phyloP scores from a whole-genome alignment of 1,140 invertebrate species.

The Anthonomus grandis region DNA sequence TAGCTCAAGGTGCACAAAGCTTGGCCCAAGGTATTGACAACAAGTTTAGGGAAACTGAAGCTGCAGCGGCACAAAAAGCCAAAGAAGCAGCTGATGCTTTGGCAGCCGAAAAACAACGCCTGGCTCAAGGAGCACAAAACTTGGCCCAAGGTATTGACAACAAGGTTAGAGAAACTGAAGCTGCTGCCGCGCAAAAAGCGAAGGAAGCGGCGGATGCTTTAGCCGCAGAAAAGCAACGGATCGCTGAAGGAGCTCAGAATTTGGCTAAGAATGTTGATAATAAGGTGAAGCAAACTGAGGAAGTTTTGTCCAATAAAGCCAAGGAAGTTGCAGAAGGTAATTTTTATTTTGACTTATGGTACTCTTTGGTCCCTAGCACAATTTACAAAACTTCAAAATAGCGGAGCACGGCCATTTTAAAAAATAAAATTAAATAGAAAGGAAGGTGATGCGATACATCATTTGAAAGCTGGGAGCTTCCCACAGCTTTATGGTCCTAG shows the following conservation, averaged over 20 bases:
- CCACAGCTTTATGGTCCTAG: no score
- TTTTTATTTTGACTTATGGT: no score
- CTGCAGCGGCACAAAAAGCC: conserved; percentile 27
- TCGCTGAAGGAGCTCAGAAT: conserved; percentile 17
- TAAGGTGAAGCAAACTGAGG: conserved; percentile 15
- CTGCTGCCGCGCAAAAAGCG: conserved; percentile 9
- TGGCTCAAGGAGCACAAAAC: conserved; percentile 14
- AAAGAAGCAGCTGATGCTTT: conserved; percentile 18
- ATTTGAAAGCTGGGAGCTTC: no score
- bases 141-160: conserved; percentile 16
- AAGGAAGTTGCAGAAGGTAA: conserved; percentile 17
- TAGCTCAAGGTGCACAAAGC: conserved; percentile 21
- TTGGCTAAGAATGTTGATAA: conserved; percentile 14
- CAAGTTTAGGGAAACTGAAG: conserved; percentile 9
- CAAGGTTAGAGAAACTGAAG: conserved; percentile 20
- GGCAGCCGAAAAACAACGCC: conserved; percentile 4
- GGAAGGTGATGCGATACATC: no score
- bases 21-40: neutral
- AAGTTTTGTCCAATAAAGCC: conserved; percentile 3
- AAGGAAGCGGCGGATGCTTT: conserved; percentile 16
- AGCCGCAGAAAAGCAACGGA: conserved; percentile 15
- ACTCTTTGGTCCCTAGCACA: no score
- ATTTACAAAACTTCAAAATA: no score
- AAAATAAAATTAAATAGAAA: no score
- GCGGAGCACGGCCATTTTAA: no score